These are phyloP conservation scores for Tuta absoluta DNA, from an alignment of 2,888 invertebrate genomes.

Conservation along the genomic window DNA sequence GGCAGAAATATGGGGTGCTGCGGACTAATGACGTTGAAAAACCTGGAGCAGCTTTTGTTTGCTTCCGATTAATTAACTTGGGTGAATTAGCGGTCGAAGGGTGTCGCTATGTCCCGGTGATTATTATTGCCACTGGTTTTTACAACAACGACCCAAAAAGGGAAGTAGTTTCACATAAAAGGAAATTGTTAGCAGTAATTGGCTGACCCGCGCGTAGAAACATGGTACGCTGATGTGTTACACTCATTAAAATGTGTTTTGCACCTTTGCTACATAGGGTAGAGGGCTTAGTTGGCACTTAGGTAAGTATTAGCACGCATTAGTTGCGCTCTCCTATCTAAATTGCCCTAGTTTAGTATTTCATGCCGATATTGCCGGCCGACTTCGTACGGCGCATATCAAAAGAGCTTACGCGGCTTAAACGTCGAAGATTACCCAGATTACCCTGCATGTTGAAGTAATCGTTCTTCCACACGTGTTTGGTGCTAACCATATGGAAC, in stretches of 20 bases:
- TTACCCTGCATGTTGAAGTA: constrained; percentile 8
- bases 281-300: constrained; percentile 15
- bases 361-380: constrained; percentile 4
- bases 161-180: constrained; percentile 17
- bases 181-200: constrained; percentile 23
- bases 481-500: constrained; percentile 23
- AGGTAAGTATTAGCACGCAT: constrained; percentile 5
- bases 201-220: constrained; percentile 16
- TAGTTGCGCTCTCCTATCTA: neutral
- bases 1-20: constrained; percentile 39
- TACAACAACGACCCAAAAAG: constrained; percentile 10
- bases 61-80: constrained; percentile 51
- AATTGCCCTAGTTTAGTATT: neutral
- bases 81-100: constrained; percentile 43
- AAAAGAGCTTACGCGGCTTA: constrained; percentile 10
- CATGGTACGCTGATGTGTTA: neutral
- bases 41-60: constrained; percentile 40
- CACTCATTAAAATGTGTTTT: constrained; percentile 21
- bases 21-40: constrained; percentile 46
- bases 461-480: constrained; percentile 19
- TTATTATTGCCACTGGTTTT: constrained; percentile 19
- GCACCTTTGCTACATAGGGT: constrained; percentile 12
- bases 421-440: constrained; percentile 9
- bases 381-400: constrained; percentile 16
- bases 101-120: neutral